Base-by-base conservation (phyloP, 2,797 vertebrate genomes). In the Lepilemur septentrionalis region DNA sequence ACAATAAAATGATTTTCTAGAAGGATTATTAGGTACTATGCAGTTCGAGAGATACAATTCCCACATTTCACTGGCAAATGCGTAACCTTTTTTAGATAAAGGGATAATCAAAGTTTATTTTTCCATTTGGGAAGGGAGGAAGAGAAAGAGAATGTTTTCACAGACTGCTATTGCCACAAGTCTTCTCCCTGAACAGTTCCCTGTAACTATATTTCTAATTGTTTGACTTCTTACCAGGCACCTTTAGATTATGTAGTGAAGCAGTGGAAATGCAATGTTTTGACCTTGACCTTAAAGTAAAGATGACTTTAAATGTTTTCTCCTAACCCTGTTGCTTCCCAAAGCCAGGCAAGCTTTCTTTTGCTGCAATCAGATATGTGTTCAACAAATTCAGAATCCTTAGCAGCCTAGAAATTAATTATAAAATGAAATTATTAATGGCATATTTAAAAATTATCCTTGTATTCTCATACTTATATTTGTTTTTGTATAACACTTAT, bases 271-370 rank as follows among this genome's bases (percentile, higher is more conserved):
- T 67, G 9, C 48, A 89, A 18, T 87, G 63, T 93, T 92, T 95
- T 95, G 32, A 97, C 86, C 83, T 96, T 97, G 87, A 90, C 43
- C 55, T 95, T 87, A 78, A 23, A 59, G 23, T 86, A 55, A 91
- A 55, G 48, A 93, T 84, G 61, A 6, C 75, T 86, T 82, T 70
- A 65, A 25, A 76, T 69, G 82, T 93, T 76, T 95, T 76, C 35
- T 67, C 35, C 76, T 86, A 87, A 55, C 15, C 2, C 10, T 91
- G 4, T 52, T 83, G 81, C 46, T 97, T 89, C 75, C 30, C 46
- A 96, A 93, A 87, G 30, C n/a, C 63, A 83, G 7, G 7, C 20
- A 93, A 82, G 14, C 17, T 41, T 70, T 78, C 10, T 65, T 88
- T 43, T 43, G 18, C 28, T 63, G 6, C 35, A 52, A 63, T 70